Evolutionary conservation across 2,113 vertebrate genomes (phyloP).

Genomic region (Amphilophus citrinellus): DNA sequence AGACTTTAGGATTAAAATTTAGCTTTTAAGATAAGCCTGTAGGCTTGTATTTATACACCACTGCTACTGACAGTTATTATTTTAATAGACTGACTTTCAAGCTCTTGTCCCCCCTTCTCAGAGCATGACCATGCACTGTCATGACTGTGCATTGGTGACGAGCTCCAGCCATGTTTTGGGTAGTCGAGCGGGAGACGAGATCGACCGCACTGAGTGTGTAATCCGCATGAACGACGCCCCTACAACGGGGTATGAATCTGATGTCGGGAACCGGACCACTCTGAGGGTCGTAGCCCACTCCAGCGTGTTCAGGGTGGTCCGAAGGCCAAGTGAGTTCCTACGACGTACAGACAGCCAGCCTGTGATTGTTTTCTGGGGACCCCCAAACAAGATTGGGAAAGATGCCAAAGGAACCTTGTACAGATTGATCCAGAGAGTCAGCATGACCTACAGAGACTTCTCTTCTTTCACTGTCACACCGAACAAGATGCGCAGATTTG

Average conservation of each 20-base stretch:
- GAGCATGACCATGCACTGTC: constrained; percentile 88
- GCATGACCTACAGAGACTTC: constrained; percentile 85
- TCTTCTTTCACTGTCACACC: constrained; percentile 87
- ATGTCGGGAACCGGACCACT: constrained; percentile 91
- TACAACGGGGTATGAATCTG: constrained; percentile 85
- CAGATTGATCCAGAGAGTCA: constrained; percentile 90
- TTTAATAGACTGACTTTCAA: neutral
- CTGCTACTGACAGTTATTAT: neutral
- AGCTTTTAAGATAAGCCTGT: too few relatives aligned
- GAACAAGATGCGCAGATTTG: constrained; percentile 90
- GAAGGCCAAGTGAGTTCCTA: constrained; percentile 89
- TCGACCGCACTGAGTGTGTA: constrained; percentile 89
- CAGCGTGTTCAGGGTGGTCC: constrained; percentile 91
- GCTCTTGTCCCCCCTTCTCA: constrained; percentile 53
- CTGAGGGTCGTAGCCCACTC: constrained; percentile 95
- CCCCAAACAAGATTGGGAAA: constrained; percentile 88
- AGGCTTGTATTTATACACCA: neutral
- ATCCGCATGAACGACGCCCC: constrained; percentile 98
- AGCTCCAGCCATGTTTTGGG: constrained; percentile 96
- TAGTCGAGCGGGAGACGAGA: constrained; percentile 84
- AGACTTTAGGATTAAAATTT: too few relatives aligned
- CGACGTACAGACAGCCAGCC: constrained; percentile 82
- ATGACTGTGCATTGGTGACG: constrained; percentile 90
- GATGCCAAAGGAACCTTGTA: constrained; percentile 85
- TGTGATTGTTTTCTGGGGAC: constrained; percentile 94